Evolutionary conservation across 53 echinoderm and acorn worm species (phyloP), one percentile per base, ranked within the genome.

Genomic region (Luidia sarsii): DNA sequence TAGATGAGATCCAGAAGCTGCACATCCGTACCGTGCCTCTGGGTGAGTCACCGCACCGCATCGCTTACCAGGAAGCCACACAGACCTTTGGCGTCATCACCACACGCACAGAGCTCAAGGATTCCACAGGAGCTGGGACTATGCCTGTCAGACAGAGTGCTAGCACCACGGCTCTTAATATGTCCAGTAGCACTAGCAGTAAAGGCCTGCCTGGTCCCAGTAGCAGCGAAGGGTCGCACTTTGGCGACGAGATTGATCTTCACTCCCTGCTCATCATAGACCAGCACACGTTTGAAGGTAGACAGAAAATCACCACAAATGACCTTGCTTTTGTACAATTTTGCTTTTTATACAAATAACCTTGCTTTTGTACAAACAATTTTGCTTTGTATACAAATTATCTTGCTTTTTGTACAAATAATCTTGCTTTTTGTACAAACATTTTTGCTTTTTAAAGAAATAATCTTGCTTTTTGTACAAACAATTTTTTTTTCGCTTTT

Each of bases 211-310:
- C 83, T 13, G 87, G 93, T 11, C 86, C 85, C 68, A 85, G 91
- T 21, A 71, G 83, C 23, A 75, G 83, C 9, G 97, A 97, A 48
- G 82, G 82, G 0, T 68, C 85, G 22, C 82, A 82, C 33, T 85
- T 90, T 23, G 97, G 93, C 3, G 97, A 97, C 35, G 97, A 97
- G 51, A 71, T 89, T 22, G 94, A 97, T 23, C 72, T 97, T 13
- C 93, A 97, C 39, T 93, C 93, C n/a, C 55, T 97, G 73, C 86
- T 97, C 3, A 65, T 97, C 45, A 89, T 97, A 27, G 97, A 97
- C 67, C 97, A 97, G 59, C 97, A 97, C 51, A 97, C 97, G 50
- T 97, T 97, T 89, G 97, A 97, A 91, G 97, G 97, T 97, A 64
- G n/a, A n/a, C n/a, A n/a, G n/a, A n/a, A n/a, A n/a, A n/a, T n/a